A percentile compares a stretch with the other conserved stretches of the same genome.
Conservation (phyloP, 1,140 invertebrate genomes). For the Pinna nobilis region DNA sequence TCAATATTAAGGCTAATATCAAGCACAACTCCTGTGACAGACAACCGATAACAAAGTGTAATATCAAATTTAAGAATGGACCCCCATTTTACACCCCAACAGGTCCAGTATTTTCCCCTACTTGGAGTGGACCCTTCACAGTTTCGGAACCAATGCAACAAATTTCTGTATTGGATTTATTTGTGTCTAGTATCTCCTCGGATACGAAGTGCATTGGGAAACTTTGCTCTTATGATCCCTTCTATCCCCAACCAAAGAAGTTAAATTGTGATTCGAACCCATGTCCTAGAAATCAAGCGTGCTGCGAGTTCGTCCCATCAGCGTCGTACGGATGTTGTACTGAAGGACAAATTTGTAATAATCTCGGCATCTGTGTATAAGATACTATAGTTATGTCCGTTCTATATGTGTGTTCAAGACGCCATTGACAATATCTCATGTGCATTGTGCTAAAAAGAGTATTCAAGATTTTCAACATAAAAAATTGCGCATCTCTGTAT, state of each 20-base stretch:
- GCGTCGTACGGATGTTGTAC: constrained; percentile 51
- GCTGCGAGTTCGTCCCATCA: constrained; percentile 52
- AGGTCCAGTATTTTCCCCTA: constrained; percentile 47
- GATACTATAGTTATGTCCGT: no score
- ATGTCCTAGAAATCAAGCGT: constrained; percentile 41
- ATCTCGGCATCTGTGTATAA: constrained; percentile 45
- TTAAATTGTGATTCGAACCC: constrained; percentile 45
- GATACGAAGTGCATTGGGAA: constrained; percentile 37
- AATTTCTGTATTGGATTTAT: constrained; percentile 43
- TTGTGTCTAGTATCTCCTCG: constrained; percentile 42
- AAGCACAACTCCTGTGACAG: constrained; percentile 41
- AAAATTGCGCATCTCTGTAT: no score
- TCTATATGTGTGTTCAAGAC: no score
- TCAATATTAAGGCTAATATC: constrained; percentile 38
- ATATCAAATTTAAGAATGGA: constrained; percentile 48
- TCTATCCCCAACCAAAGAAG: constrained; percentile 38
- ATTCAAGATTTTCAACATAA: no score
- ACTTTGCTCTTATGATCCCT: constrained; percentile 43
- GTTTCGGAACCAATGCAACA: constrained; percentile 48
- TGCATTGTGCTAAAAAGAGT: no score
- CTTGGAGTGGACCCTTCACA: constrained; percentile 50
- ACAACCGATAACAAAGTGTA: constrained; percentile 41
- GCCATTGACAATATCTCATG: no score
- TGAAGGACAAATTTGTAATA: constrained; percentile 42
- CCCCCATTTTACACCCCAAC: constrained; percentile 47